Conservation (phyloP, 2,797 vertebrate genomes). For the Helicolenus hilgendorfi region DNA sequence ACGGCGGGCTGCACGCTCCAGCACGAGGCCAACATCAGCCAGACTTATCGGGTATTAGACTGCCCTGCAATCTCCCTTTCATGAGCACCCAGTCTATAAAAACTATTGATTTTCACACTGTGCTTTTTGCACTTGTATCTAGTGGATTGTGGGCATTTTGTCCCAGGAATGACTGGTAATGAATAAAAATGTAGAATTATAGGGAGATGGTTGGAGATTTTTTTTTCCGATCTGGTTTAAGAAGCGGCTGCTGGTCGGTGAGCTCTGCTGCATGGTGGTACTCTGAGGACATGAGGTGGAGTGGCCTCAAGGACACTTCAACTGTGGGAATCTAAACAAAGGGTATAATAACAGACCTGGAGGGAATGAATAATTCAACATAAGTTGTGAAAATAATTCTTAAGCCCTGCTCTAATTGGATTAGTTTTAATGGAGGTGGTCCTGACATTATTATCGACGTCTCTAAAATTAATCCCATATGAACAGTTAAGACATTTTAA, state of each 20-base stretch:
- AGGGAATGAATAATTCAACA: neutral
- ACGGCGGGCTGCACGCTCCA: slow-evolving; percentile 31
- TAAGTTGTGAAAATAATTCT: neutral
- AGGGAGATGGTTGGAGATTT: slow-evolving; percentile 16
- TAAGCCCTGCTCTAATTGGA: slow-evolving; percentile 13
- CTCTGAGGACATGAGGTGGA: neutral
- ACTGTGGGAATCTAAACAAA: neutral
- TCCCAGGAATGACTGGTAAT: slow-evolving; percentile 71
- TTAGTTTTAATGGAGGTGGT: slow-evolving; percentile 8
- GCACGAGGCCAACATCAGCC: slow-evolving; percentile 65
- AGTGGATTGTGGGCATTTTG: slow-evolving; percentile 62
- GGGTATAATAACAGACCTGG: neutral
- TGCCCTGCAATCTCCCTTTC: slow-evolving; percentile 82
- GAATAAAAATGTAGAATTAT: slow-evolving; percentile 76
- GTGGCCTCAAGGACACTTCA: slow-evolving; percentile 20
- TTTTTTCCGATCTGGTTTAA: slow-evolving; percentile 32
- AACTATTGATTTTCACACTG: slow-evolving; percentile 87
- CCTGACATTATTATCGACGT: slow-evolving; percentile 15
- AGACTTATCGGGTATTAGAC: slow-evolving; percentile 77
- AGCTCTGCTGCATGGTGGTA: neutral
- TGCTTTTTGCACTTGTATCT: slow-evolving; percentile 69
- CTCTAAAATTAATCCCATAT: neutral
- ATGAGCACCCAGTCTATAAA: slow-evolving; percentile 84
- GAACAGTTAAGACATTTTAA: neutral
- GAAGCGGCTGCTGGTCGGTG: neutral